Evolutionary conservation across 2,888 invertebrate species (phyloP).

Genomic region (Thymelicus lineola): DNA sequence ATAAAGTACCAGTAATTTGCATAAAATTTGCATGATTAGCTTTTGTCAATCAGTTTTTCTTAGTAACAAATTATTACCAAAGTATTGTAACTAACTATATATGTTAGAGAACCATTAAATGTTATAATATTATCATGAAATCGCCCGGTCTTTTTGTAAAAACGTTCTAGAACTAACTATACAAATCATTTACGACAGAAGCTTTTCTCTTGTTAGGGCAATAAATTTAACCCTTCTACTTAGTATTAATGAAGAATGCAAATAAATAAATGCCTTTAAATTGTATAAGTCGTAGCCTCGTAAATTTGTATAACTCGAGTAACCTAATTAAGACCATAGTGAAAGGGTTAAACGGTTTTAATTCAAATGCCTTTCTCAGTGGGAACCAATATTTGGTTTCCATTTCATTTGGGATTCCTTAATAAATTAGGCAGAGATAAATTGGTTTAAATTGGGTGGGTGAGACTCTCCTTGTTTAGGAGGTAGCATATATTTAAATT

Average conservation of each 20-base stretch:
- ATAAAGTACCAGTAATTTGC: too few relatives aligned
- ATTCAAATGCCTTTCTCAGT: constrained; percentile 49
- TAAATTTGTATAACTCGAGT: background rate
- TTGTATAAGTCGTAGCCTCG: background rate
- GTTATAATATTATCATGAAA: too few relatives aligned
- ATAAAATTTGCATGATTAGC: too few relatives aligned
- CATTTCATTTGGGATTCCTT: constrained; percentile 58
- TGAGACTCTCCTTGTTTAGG: background rate
- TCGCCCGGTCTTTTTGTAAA: too few relatives aligned
- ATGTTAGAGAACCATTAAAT: too few relatives aligned
- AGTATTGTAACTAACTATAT: too few relatives aligned
- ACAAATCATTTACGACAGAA: constrained; percentile 1
- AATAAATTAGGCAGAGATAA: constrained; percentile 66
- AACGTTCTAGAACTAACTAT: background rate
- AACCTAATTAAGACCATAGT: constrained; percentile 20
- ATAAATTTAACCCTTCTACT: background rate
- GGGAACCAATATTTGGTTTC: constrained; percentile 51
- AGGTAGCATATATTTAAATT: constrained; percentile 21
- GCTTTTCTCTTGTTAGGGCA: background rate
- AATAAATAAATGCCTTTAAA: background rate
- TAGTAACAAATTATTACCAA: too few relatives aligned
- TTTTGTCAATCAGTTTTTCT: too few relatives aligned
- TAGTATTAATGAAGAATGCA: constrained; percentile 3
- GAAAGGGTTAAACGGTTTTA: constrained; percentile 29
- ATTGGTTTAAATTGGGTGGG: constrained; percentile 62